These are phyloP conservation scores for Molanna angustata DNA, from an alignment of 2,888 invertebrate genomes.

Conservation along the genomic window DNA sequence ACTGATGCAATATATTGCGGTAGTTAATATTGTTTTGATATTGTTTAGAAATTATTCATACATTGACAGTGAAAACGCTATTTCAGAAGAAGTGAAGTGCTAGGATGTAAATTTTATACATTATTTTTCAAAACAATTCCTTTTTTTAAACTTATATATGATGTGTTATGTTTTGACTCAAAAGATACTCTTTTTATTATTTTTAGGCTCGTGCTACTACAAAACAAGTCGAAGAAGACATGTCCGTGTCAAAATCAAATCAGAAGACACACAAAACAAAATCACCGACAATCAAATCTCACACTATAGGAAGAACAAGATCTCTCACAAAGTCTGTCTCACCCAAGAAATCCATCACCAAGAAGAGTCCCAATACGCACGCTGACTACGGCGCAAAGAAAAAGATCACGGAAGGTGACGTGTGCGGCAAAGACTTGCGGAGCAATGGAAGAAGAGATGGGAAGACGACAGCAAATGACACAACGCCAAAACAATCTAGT, in stretches of 20 bases:
- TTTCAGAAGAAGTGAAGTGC: too few species aligned
- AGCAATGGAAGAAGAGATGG: neutral
- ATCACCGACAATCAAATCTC: constrained; percentile 3
- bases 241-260: constrained; percentile 8
- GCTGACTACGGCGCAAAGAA: neutral
- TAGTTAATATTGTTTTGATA: too few species aligned
- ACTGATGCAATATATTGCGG: too few species aligned
- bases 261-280: constrained; percentile 23
- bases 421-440: neutral
- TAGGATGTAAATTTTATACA: too few species aligned
- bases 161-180: too few species aligned
- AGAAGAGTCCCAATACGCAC: neutral
- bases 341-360: neutral
- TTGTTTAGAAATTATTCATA: too few species aligned
- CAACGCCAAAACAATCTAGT: constrained; percentile 25
- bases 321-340: constrained; percentile 2
- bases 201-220: too few species aligned
- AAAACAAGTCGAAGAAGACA: too few species aligned
- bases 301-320: neutral
- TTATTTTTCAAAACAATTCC: too few species aligned
- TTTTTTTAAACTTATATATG: too few species aligned
- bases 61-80: too few species aligned
- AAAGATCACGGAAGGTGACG: neutral
- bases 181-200: too few species aligned
- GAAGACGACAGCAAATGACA: constrained; percentile 3